These are phyloP conservation scores for Vombatus ursinus DNA, from an alignment of 2,113 vertebrate species.

Conservation along the genomic window DNA sequence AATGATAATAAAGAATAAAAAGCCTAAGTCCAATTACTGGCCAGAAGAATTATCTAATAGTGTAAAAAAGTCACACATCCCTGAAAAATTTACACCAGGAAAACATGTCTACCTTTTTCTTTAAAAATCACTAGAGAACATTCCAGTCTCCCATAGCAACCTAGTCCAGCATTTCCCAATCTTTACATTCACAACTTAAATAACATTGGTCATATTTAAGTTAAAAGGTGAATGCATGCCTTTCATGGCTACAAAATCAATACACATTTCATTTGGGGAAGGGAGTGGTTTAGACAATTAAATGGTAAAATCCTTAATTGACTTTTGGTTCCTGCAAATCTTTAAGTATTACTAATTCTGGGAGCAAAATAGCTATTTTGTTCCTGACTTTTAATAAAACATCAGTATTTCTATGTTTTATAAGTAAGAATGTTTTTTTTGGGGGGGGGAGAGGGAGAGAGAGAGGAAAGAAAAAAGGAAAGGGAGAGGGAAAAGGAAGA, in stretches of 20 bases:
- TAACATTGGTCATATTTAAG: constrained; percentile 33
- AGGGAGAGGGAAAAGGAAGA: background rate
- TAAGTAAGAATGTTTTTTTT: constrained; percentile 56
- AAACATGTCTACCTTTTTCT: background rate
- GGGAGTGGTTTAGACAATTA: background rate
- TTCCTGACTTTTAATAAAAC: constrained; percentile 38
- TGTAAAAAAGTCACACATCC: background rate
- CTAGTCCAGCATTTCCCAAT: background rate
- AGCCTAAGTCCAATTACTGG: background rate
- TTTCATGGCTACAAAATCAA: constrained; percentile 6
- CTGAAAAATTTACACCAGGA: background rate
- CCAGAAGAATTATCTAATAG: background rate
- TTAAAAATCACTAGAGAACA: background rate
- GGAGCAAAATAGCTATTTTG: constrained; percentile 38
- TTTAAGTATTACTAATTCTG: constrained; percentile 12
- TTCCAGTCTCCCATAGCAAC: background rate
- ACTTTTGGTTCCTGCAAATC: constrained; percentile 17
- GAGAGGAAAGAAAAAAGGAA: background rate
- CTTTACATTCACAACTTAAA: background rate
- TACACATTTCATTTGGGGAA: constrained; percentile 55
- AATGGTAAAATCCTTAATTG: constrained; percentile 5
- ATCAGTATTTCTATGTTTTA: constrained; percentile 43
- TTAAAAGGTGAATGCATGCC: constrained; percentile 3
- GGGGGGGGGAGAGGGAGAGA: background rate
- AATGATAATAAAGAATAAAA: background rate